Conservation (phyloP, 2,888 invertebrate species). For the Sylvicola fuscatus region DNA sequence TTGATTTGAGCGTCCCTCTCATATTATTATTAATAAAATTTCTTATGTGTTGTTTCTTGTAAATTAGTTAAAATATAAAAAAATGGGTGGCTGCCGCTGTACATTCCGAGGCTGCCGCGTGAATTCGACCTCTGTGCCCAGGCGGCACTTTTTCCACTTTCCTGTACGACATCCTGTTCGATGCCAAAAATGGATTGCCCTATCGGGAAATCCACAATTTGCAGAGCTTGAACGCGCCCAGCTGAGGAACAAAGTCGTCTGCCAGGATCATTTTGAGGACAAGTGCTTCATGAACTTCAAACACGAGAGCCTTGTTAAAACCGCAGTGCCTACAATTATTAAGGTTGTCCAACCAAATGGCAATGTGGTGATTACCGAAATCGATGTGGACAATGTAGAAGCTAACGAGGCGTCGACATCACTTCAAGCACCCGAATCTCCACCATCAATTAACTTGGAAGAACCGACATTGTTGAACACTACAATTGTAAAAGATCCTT, state of each 20-base stretch:
- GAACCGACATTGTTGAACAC: too few relatives aligned
- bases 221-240: constrained; percentile 20
- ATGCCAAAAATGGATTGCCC: constrained; percentile 23
- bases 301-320: constrained; percentile 25
- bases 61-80: too few relatives aligned
- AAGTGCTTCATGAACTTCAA: constrained; percentile 28
- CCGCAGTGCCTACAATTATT: constrained; percentile 27
- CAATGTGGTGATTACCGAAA: constrained; percentile 5
- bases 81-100: constrained; percentile 33
- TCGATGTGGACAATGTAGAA: constrained; percentile 5
- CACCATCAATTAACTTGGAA: too few relatives aligned
- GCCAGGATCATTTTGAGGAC: constrained; percentile 29
- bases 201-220: constrained; percentile 20
- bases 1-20: too few relatives aligned
- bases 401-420: not conserved
- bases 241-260: constrained; percentile 27
- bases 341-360: constrained; percentile 9
- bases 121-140: constrained; percentile 19
- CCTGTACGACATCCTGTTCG: constrained; percentile 25
- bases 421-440: not conserved
- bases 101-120: constrained; percentile 28
- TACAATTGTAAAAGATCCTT: too few relatives aligned
- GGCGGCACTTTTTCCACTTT: constrained; percentile 31
- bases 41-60: too few relatives aligned
- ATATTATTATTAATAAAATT: too few relatives aligned